These are phyloP conservation scores for Tyrannus savana DNA, from an alignment of 2,113 vertebrate genomes.

Conservation along the genomic window DNA sequence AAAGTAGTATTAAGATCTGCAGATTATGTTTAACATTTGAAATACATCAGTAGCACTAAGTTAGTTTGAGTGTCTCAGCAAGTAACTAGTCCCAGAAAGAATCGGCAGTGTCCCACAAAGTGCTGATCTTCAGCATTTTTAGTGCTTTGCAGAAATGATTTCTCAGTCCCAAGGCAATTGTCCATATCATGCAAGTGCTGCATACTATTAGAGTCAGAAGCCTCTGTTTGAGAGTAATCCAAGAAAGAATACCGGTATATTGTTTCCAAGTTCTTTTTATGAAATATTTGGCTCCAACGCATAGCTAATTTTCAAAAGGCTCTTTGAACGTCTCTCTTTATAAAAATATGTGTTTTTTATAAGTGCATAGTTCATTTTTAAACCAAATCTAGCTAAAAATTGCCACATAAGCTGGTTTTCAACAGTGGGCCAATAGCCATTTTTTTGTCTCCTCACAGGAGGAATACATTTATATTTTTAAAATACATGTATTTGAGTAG, in stretches of 20 bases:
- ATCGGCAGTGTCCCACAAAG: background rate
- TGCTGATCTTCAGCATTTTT: conserved; percentile 43
- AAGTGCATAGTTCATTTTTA: conserved; percentile 5
- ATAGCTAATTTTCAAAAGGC: conserved; percentile 30
- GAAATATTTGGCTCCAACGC: conserved; percentile 39
- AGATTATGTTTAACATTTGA: conserved; percentile 18
- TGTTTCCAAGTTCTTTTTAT: conserved; percentile 39
- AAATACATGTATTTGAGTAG: conserved; percentile 11
- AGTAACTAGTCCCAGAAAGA: background rate
- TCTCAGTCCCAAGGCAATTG: conserved; percentile 39
- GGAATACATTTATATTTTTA: conserved; percentile 8
- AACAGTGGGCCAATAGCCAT: background rate
- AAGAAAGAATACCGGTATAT: conserved; percentile 35
- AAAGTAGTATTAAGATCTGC: background rate
- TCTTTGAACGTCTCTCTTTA: conserved; percentile 43
- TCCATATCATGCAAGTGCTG: conserved; percentile 45
- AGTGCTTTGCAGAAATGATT: conserved; percentile 21
- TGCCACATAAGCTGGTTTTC: conserved; percentile 20
- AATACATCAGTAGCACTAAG: conserved; percentile 15
- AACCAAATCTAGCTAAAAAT: conserved; percentile 27
- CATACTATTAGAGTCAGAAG: conserved; percentile 17
- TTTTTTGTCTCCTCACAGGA: conserved; percentile 10
- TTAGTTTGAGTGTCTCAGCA: conserved; percentile 1
- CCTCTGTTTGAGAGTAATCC: conserved; percentile 46
- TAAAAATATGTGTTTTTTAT: conserved; percentile 9